Conservation (phyloP, 2,113 vertebrate genomes). For the Pungitius pungitius region DNA sequence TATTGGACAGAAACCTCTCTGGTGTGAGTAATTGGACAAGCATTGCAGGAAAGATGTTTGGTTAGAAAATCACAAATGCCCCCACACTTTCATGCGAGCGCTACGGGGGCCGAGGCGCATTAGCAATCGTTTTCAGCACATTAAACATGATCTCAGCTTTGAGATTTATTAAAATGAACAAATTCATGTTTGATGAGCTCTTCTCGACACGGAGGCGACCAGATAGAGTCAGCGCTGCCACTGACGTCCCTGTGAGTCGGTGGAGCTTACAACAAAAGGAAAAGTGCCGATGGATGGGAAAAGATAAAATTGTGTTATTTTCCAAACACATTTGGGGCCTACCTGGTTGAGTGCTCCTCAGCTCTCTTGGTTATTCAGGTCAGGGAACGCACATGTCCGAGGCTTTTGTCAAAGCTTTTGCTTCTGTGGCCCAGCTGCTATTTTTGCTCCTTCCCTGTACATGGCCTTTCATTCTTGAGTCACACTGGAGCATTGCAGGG, state of each 20-base stretch:
- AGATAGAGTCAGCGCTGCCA: neutral
- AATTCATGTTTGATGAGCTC: slow-evolving; percentile 34
- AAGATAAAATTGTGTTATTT: slow-evolving; percentile 29
- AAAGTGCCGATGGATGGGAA: slow-evolving; percentile 23
- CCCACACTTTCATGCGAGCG: slow-evolving; percentile 21
- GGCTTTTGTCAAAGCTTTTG: slow-evolving; percentile 73
- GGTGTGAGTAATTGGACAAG: slow-evolving; percentile 52
- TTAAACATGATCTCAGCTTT: slow-evolving; percentile 44
- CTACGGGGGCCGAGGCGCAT: slow-evolving; percentile 26
- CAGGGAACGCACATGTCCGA: slow-evolving; percentile 66
- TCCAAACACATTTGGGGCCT: slow-evolving; percentile 9
- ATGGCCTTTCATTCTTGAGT: slow-evolving; percentile 76
- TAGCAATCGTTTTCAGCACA: slow-evolving; percentile 44
- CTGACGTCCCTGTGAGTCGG: neutral
- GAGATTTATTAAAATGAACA: slow-evolving; percentile 44
- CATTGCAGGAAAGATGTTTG: slow-evolving; percentile 50
- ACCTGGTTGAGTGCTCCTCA: slow-evolving; percentile 28
- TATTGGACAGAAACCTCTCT: slow-evolving; percentile 41
- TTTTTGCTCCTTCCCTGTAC: slow-evolving; percentile 70
- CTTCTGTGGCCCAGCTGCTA: slow-evolving; percentile 67
- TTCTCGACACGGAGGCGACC: neutral
- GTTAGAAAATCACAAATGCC: slow-evolving; percentile 38
- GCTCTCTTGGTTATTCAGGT: slow-evolving; percentile 71
- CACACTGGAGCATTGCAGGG: slow-evolving; percentile 63
- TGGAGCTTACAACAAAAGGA: slow-evolving; percentile 12